Evolutionary conservation across 2,888 invertebrate genomes (phyloP).

Genomic region (Tinea trinotella): DNA sequence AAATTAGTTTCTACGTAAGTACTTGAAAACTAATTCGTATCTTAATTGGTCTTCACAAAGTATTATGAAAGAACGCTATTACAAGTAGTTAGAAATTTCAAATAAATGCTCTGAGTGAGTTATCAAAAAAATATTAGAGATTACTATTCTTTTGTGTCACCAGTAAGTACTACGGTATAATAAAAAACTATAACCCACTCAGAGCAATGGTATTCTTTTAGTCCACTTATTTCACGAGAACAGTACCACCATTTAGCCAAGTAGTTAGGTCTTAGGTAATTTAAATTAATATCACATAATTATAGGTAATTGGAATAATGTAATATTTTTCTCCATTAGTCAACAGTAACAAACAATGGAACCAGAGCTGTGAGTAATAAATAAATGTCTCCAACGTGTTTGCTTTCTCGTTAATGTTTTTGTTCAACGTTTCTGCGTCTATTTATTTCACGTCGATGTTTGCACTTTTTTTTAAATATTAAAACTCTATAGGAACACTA

Average conservation of each 20-base stretch:
- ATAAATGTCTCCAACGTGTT: conserved; percentile 18
- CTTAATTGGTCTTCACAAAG: neutral
- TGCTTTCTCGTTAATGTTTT: conserved; percentile 16
- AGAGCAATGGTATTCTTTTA: neutral
- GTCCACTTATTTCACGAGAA: neutral
- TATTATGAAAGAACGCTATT: no score
- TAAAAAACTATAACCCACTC: neutral
- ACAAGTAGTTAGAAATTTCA: neutral
- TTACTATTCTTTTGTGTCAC: neutral
- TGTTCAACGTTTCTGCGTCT: conserved; percentile 31
- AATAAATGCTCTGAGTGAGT: neutral
- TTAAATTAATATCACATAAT: neutral
- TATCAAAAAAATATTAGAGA: no score
- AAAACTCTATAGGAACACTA: neutral
- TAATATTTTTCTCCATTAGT: conserved; percentile 51
- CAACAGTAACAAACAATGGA: conserved; percentile 55
- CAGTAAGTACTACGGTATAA: neutral
- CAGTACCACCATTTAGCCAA: neutral
- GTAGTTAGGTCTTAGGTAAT: neutral
- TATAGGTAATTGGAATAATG: conserved; percentile 24
- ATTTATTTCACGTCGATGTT: conserved; percentile 27
- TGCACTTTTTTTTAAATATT: neutral
- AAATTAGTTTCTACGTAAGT: neutral
- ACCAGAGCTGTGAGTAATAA: conserved; percentile 61
- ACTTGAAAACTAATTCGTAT: neutral